Percentiles rank a stretch among this genome's conserved stretches.
phyloP scores from a whole-genome alignment of 2,797 vertebrate genomes.

The Gadopsis bispinosus region DNA sequence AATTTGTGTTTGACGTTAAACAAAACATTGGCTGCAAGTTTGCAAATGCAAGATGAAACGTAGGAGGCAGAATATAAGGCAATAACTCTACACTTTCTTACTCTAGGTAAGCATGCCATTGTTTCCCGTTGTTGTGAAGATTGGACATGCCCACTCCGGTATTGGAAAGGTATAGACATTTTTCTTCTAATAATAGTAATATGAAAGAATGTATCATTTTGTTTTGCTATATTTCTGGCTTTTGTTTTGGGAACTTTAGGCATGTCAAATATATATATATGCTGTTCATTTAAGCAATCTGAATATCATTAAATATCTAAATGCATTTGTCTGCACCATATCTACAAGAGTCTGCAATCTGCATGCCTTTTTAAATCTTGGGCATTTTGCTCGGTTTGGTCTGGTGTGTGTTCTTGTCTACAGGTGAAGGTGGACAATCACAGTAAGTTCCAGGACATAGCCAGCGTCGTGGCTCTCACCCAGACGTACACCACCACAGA shows the following conservation, averaged over 20 bases:
- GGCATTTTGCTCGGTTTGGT: background rate
- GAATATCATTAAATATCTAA: background rate
- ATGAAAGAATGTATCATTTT: background rate
- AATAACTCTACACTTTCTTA: background rate
- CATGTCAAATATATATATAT: background rate
- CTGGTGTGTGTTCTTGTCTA: conserved; percentile 12
- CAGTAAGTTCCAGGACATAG: conserved; percentile 99
- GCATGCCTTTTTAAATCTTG: background rate
- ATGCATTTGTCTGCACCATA: background rate
- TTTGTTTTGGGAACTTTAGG: background rate
- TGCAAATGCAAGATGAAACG: background rate
- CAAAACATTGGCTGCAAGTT: background rate
- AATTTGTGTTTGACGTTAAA: no score
- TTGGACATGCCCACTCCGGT: conserved; percentile 97
- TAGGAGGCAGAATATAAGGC: background rate
- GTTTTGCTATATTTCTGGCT: background rate
- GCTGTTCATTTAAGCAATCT: background rate
- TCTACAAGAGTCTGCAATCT: background rate
- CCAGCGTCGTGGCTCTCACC: conserved; percentile 96
- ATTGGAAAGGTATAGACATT: conserved; percentile 93
- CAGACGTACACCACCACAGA: conserved; percentile 98
- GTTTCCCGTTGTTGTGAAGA: conserved; percentile 98
- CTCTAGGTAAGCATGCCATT: conserved; percentile 93
- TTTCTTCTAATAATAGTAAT: conserved; percentile 13
- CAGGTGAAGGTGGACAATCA: conserved; percentile 99